phyloP scores from a whole-genome alignment of 2,888 invertebrate species.

The Himalopsyche japonica region DNA sequence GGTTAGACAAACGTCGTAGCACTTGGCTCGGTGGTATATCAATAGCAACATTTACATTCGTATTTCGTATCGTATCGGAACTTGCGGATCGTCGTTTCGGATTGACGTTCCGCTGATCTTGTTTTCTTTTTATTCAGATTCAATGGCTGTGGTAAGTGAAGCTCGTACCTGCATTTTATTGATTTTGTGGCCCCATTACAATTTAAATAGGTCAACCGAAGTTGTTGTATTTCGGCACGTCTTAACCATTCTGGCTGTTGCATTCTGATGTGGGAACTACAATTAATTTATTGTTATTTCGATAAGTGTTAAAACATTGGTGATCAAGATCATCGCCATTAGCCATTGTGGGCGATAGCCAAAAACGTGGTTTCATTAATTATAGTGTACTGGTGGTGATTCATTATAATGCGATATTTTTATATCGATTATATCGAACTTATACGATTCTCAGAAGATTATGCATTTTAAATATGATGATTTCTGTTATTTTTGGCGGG shows the following conservation, averaged over 20 bases:
- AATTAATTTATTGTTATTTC: constrained; percentile 1
- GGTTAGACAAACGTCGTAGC: background rate
- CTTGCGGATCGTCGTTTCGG: constrained; percentile 20
- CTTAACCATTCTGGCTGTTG: background rate
- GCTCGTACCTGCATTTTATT: constrained; percentile 22
- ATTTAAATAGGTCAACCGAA: constrained; percentile 17
- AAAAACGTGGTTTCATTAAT: constrained; percentile 35
- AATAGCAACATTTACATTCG: constrained; percentile 23
- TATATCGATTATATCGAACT: background rate
- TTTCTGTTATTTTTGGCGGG: constrained; percentile 38
- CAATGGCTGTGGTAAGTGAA: constrained; percentile 30
- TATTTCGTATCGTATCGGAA: constrained; percentile 2
- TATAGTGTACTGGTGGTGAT: background rate
- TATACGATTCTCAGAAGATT: background rate
- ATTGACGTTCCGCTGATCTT: constrained; percentile 33
- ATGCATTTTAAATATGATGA: background rate
- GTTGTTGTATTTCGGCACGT: background rate
- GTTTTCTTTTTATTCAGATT: constrained; percentile 33
- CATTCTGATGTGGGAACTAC: background rate
- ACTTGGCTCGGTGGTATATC: background rate
- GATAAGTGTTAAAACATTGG: background rate
- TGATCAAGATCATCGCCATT: constrained; percentile 34
- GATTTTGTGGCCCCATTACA: constrained; percentile 18
- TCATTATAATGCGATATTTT: background rate
- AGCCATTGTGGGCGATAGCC: constrained; percentile 37